Base-by-base conservation (phyloP, 2,888 invertebrate genomes). In the Imbricaverruca yamaguchii region DNA sequence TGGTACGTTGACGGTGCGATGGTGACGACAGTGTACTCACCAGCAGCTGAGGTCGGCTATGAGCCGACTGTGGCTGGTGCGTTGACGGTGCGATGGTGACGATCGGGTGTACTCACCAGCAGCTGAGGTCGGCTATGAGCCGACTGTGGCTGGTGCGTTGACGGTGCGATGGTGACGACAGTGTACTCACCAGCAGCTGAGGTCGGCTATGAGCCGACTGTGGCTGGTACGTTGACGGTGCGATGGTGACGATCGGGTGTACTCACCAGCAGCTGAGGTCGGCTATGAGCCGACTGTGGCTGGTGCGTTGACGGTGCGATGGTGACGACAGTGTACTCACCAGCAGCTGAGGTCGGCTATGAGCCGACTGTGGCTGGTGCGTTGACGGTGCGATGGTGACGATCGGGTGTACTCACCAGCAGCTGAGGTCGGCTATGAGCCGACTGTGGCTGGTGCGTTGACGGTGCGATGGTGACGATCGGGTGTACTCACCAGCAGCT, bases 61-160 rank as follows among this genome's bases (percentile, higher is more conserved):
- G n/a, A n/a, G n/a, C n/a, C 39, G 39, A 4, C 39, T 39, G 39
- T 39, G 39, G 39, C 39, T 39, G 39, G 39, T 39, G 4, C 39
- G 4, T 39, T 4, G 39, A 59, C 1, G 15, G 59, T 59, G 59
- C 11, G 7, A 15, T 59, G 12, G 15, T 59, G 59, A 1, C 15
- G 59, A 15, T 7, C n/a, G n/a, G 3, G 59, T 18, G 25, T 80
- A 84, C 86, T 91, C 89, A 98, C 97, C 90, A 97, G 89, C 85
- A 99, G 90, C 87, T 98, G 97, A 80, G 99, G 99, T 87, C 98
- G 92, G 85, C 98, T n/a, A n/a, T n/a, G n/a, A n/a, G n/a, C n/a
- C 39, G 39, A 4, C 39, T 39, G 39, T 39, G 39, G 39, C 39
- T 39, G 39, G 39, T 39, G 4, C 39, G 4, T 39, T 4, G 39